Evolutionary conservation across 2,888 invertebrate genomes (phyloP).

Genomic region (Loripinus fragilis): DNA sequence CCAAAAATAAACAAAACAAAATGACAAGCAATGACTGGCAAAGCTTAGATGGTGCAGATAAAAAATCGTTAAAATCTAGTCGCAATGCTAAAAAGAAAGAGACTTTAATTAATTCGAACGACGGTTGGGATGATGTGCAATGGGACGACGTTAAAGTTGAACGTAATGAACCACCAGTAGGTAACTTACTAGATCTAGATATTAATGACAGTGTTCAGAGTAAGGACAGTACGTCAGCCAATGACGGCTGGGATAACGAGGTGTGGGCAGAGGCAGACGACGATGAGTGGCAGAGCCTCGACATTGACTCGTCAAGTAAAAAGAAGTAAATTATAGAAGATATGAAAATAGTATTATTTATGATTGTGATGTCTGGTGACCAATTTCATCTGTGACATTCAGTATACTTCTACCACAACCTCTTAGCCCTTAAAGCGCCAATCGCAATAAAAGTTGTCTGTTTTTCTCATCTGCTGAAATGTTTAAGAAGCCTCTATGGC

Average conservation of each 20-base stretch:
- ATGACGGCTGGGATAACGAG: slow-evolving; percentile 79
- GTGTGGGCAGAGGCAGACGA: slow-evolving; percentile 78
- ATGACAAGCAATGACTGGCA: slow-evolving; percentile 69
- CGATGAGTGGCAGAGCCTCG: slow-evolving; percentile 80
- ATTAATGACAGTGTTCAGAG: slow-evolving; percentile 59
- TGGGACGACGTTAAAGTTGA: slow-evolving; percentile 74
- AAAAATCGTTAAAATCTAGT: slow-evolving; percentile 64
- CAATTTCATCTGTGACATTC: too few species aligned
- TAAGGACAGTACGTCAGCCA: slow-evolving; percentile 52
- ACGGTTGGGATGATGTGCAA: slow-evolving; percentile 55
- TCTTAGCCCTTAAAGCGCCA: too few species aligned
- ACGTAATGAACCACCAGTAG: slow-evolving; percentile 76
- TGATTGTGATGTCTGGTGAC: too few species aligned
- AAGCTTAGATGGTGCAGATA: slow-evolving; percentile 58
- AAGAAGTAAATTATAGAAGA: slow-evolving; percentile 45
- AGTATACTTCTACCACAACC: too few species aligned
- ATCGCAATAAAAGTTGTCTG: too few species aligned
- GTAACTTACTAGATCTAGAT: slow-evolving; percentile 78
- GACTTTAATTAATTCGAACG: slow-evolving; percentile 52
- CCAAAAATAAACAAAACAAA: slow-evolving; percentile 58
- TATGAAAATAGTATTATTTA: neutral
- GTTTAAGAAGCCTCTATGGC: too few species aligned
- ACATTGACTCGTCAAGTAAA: slow-evolving; percentile 65
- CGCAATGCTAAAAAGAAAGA: slow-evolving; percentile 64
- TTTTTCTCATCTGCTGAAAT: too few species aligned